Evolutionary conservation across 2,797 vertebrate species (phyloP), one percentile per base, ranked within the genome.

Genomic region (Phrynocephalus guinanensis): DNA sequence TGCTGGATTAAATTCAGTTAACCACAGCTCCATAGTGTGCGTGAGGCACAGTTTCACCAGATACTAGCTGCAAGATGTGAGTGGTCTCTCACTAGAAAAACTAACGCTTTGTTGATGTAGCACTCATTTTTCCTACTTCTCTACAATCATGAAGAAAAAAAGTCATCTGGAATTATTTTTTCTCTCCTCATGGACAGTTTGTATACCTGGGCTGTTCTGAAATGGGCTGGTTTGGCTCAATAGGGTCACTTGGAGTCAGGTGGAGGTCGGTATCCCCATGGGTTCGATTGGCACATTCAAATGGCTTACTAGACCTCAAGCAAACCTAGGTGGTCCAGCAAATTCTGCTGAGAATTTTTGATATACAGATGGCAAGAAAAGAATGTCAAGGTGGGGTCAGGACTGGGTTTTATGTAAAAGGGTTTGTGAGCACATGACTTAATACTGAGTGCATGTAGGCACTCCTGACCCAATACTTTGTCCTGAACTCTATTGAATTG

Each of bases 11-110:
- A 9, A 44, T 38, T 7, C 2, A 76, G 15, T 38, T 38, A 33
- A 38, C 72, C 30, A 18, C 1, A 73, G 16, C 33, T 73, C 16
- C 72, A 38, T 44, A 44, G 38, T 44, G 84, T 79, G 33, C 22
- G 80, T 9, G 67, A 95, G 79, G 85, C 86, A 80, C 89, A 90
- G 13, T 86, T 88, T 30, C 84, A 79, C 87, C 89, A 68, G 86
- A 87, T 30, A 1, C 67, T 91, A 30, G 85, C 88, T 91, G 85
- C 66, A 90, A 82, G 85, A 86, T 79, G 76, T 67, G 77, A 83
- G 75, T 89, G 84, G 75, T 63, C 79, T 10, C 0, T 28, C 82
- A 33, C 67, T 30, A 22, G 4, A 83, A 33, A 71, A 33, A 38
- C 68, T 11, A 24, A 76, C 44, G 18, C 11, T 52, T 52, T 52